Base-by-base conservation (phyloP, 1,140 invertebrate genomes). In the Limonius californicus region DNA sequence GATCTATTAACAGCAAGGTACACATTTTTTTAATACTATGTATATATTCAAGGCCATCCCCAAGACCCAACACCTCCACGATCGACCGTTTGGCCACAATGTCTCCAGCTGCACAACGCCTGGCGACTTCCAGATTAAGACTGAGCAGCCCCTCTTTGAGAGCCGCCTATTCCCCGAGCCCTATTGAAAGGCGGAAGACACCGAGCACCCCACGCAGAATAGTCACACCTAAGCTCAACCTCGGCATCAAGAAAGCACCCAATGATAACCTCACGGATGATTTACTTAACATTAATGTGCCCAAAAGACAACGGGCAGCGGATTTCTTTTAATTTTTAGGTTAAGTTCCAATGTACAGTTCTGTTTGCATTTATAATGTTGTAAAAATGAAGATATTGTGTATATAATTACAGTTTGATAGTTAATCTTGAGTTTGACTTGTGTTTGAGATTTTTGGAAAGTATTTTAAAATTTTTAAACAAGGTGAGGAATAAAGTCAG, bases 41-140 rank as follows among this genome's bases (percentile, higher is more conserved):
- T 50, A 1, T 50, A 50, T 20, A 59, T 61, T 77, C 16, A 62
- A 83, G 82, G 0, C 82, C 81, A 14, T 82, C 82, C 9, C 82
- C 82, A 27, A 70, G 69, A 66, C 77, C 79, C 63, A 80, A 80
- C 68, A 80, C 81, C 68, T 86, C 86, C 2, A 81, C 86, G 18
- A 83, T 89, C 14, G 92, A 97, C 61, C 82, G 93, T 23, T 74
- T 98, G 23, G 88, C 86, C 16, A 88, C 87, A 39, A 95, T 99
- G 92, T 98, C 95, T 12, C 96, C 96, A 9, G 97, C 96, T 8
- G 97, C 95, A 0, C 86, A 89, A 69, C 83, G 85, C 70, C 79
- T 99, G 11, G 88, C 81, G 18, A 82, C 85, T 0, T 80, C 85
- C 30, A 81, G 82, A 69, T 70, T 86, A 7, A 78, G 79, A 3